These are phyloP conservation scores for Odocoileus hemionus DNA, from an alignment of 2,113 vertebrate species.

Conservation along the genomic window DNA sequence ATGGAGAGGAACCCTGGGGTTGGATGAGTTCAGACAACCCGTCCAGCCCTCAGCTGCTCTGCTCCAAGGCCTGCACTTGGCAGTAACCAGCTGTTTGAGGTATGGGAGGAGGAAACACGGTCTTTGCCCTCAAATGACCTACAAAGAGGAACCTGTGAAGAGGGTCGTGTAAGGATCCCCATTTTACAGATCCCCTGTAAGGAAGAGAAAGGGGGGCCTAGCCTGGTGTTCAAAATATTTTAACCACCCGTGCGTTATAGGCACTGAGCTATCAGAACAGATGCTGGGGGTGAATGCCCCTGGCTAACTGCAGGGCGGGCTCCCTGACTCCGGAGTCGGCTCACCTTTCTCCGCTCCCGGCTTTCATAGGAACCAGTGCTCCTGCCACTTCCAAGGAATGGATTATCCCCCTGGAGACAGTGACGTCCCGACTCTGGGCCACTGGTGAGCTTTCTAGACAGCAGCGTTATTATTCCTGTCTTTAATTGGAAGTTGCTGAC, in stretches of 20 bases:
- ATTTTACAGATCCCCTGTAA: neutral
- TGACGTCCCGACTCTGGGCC: conserved; percentile 90
- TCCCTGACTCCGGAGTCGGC: neutral
- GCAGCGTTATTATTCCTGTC: neutral
- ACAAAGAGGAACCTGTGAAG: neutral
- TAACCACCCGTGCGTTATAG: fast-evolving
- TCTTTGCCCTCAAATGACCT: neutral
- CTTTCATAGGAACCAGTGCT: conserved; percentile 89
- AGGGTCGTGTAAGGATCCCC: neutral
- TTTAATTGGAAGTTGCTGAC: neutral
- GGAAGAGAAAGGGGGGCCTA: neutral
- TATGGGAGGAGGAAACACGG: neutral
- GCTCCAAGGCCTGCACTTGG: neutral
- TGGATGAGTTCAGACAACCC: neutral
- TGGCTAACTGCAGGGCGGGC: neutral
- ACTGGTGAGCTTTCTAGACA: conserved; percentile 87
- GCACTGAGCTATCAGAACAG: neutral
- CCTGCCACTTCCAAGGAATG: conserved; percentile 91
- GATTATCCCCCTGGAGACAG: conserved; percentile 93
- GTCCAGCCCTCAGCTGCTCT: neutral
- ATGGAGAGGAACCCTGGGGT: neutral
- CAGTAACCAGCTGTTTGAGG: neutral
- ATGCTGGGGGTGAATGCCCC: neutral
- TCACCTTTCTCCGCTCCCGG: neutral
- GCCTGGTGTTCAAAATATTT: neutral